Percentiles rank a stretch among this genome's conserved stretches.
Conservation (phyloP, 2,113 vertebrate genomes). For the Pao palembangensis region DNA sequence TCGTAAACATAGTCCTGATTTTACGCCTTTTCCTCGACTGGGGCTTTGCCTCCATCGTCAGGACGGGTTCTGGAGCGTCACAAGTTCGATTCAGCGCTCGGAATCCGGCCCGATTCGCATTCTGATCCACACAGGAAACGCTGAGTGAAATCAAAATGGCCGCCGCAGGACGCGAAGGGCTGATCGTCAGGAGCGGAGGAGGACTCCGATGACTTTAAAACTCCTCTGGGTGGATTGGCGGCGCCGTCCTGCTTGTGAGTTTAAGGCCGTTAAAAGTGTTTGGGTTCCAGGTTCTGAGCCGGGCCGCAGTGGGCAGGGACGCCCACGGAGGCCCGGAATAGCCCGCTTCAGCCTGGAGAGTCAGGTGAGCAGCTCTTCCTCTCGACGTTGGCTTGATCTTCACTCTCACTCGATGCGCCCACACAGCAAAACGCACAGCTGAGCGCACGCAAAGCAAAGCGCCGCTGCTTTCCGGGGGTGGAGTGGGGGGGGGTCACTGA, state of each 20-base stretch:
- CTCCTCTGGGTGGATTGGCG: too few species aligned
- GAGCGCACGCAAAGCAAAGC: constrained; percentile 10
- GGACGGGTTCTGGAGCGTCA: not conserved
- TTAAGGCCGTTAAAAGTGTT: not conserved
- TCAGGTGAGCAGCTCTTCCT: constrained; percentile 60
- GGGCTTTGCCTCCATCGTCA: constrained; percentile 13
- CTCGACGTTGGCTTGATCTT: constrained; percentile 41
- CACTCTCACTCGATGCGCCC: constrained; percentile 29
- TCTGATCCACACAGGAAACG: too few species aligned
- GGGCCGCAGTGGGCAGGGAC: constrained; percentile 42
- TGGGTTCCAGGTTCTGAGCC: constrained; percentile 4
- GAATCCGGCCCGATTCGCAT: too few species aligned
- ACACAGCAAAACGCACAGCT: constrained; percentile 10
- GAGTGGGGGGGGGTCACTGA: not conserved
- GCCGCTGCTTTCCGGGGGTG: not conserved
- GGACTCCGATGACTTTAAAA: too few species aligned
- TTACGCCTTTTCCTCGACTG: constrained; percentile 1
- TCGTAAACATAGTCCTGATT: too few species aligned
- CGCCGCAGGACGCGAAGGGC: constrained; percentile 2
- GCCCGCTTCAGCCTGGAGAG: constrained; percentile 40
- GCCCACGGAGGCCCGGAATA: constrained; percentile 56
- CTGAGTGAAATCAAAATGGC: not conserved
- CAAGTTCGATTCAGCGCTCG: constrained; percentile 13
- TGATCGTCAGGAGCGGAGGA: not conserved
- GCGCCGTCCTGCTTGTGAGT: too few species aligned